A percentile compares a stretch with the other conserved stretches of the same genome.
phyloP scores from a whole-genome alignment of 2,888 invertebrate species.

The Siphlonurus alternatus region DNA sequence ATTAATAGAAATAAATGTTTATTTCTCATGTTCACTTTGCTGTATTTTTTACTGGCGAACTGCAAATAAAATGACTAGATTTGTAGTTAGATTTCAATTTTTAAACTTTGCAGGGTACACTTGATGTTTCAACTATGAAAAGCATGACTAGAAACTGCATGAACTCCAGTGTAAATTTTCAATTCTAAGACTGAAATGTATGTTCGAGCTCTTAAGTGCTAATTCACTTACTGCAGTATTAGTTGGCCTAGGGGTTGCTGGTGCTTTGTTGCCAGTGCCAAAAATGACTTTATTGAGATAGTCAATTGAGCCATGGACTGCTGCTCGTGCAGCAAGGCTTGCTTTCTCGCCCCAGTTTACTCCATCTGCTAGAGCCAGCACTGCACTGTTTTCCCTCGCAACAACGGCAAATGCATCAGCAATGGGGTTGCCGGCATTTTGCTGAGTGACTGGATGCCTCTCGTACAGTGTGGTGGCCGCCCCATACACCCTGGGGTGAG shows the following conservation, averaged over 20 bases:
- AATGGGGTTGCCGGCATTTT: constrained; percentile 59
- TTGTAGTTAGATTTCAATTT: no score
- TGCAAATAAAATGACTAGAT: no score
- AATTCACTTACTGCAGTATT: constrained; percentile 28
- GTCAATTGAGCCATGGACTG: constrained; percentile 67
- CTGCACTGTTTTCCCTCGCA: constrained; percentile 41
- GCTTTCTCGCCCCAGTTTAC: constrained; percentile 88
- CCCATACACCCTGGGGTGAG: constrained; percentile 43
- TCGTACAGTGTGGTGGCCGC: constrained; percentile 67
- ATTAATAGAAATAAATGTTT: no score
- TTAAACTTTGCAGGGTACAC: no score
- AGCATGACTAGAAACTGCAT: no score
- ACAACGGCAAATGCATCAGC: constrained; percentile 74
- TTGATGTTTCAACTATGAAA: no score
- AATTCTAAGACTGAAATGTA: no score
- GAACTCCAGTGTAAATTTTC: no score
- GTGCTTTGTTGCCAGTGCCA: constrained; percentile 19
- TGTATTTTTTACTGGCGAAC: no score
- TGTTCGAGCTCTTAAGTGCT: no score
- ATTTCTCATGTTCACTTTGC: no score
- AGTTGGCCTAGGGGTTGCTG: constrained; percentile 12
- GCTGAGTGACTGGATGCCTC: constrained; percentile 56
- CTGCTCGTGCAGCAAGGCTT: constrained; percentile 66
- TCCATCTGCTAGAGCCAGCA: constrained; percentile 72
- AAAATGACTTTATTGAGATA: constrained; percentile 60